Evolutionary conservation across 2,113 vertebrate genomes (phyloP).

Genomic region (Carollia perspicillata): DNA sequence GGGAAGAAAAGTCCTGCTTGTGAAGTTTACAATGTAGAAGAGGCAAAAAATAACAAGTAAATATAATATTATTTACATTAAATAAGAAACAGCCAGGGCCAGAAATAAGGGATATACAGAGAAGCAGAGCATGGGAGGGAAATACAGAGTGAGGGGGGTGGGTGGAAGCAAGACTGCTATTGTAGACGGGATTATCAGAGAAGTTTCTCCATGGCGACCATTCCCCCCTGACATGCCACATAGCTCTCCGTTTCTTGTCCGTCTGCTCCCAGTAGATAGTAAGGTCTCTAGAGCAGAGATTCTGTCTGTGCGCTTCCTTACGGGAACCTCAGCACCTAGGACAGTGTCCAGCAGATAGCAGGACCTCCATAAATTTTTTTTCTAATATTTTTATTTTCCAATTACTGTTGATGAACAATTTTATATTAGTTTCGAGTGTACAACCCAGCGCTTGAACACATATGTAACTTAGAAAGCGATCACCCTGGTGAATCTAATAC

Average conservation of each 20-base stretch:
- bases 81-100: neutral
- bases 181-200: neutral
- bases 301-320: neutral
- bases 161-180: neutral
- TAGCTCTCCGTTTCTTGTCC: neutral
- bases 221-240: fast-evolving
- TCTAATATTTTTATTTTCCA: neutral
- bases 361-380: neutral
- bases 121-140: neutral
- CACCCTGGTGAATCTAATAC: too few species aligned
- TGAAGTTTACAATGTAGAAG: neutral
- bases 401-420: too few species aligned
- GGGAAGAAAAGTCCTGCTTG: neutral
- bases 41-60: neutral
- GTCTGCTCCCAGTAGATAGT: neutral
- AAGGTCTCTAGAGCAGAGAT: neutral
- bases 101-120: neutral
- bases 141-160: neutral
- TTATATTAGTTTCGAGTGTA: too few species aligned
- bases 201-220: neutral
- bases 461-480: too few species aligned
- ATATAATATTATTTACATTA: neutral
- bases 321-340: neutral
- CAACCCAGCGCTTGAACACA: too few species aligned
- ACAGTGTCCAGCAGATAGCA: neutral